phyloP scores from a whole-genome alignment of 2,888 invertebrate species.

The Gibbula magus region DNA sequence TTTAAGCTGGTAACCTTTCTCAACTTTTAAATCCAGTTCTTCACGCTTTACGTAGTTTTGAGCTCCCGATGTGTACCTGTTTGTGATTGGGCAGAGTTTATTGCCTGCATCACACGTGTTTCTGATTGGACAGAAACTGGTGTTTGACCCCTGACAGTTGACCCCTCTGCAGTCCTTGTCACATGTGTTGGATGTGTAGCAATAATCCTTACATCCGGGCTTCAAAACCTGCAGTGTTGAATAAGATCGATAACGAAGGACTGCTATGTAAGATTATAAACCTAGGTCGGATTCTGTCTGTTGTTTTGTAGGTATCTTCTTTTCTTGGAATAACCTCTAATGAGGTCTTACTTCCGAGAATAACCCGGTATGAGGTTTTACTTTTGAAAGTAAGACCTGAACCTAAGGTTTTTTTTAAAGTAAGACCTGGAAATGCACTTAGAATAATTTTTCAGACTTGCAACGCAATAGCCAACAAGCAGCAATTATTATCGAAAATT shows the following conservation, averaged over 20 bases:
- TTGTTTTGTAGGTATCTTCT: too few species aligned
- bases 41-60: not conserved
- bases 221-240: constrained; percentile 38
- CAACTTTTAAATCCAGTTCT: not conserved
- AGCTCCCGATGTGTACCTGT: not conserved
- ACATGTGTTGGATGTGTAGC: constrained; percentile 49
- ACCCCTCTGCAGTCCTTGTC: not conserved
- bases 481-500: too few species aligned
- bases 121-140: not conserved
- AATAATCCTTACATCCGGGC: constrained; percentile 47
- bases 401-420: too few species aligned
- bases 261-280: not conserved
- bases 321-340: too few species aligned
- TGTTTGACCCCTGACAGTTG: not conserved
- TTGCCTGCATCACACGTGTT: not conserved
- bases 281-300: too few species aligned
- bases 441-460: too few species aligned
- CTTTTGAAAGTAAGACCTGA: too few species aligned
- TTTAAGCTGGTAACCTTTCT: not conserved
- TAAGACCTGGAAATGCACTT: too few species aligned
- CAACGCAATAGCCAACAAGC: too few species aligned
- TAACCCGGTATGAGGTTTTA: too few species aligned
- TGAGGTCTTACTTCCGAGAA: too few species aligned
- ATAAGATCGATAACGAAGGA: not conserved
- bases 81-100: not conserved